phyloP scores from a whole-genome alignment of 2,797 vertebrate species.

The Cryptoprocta ferox region DNA sequence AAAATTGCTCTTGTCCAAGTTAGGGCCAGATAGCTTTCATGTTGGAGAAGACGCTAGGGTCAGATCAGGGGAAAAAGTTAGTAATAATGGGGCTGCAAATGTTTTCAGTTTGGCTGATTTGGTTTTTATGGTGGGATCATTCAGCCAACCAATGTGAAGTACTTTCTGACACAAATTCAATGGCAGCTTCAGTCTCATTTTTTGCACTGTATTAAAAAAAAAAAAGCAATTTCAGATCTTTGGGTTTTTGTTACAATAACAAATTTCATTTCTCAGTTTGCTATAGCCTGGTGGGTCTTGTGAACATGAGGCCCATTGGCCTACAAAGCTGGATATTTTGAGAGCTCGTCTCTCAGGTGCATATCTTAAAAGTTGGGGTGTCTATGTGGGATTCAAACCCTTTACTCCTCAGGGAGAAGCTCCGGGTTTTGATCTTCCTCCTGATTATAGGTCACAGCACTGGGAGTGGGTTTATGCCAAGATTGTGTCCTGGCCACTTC shows the following conservation, averaged over 20 bases:
- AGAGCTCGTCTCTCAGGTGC: background rate
- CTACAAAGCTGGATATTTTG: background rate
- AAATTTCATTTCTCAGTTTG: background rate
- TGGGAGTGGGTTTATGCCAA: background rate
- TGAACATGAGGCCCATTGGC: background rate
- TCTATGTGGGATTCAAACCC: background rate
- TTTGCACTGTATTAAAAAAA: background rate
- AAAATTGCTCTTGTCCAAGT: constrained; percentile 13
- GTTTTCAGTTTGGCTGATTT: background rate
- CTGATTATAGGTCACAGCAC: background rate
- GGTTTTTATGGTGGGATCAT: background rate
- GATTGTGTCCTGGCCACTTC: background rate
- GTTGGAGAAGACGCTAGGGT: background rate
- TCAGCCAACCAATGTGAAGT: background rate
- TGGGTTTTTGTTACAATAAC: background rate
- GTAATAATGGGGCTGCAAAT: background rate
- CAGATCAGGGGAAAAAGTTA: background rate
- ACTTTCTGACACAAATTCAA: constrained; percentile 10
- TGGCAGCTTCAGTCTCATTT: background rate
- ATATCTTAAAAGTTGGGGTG: background rate
- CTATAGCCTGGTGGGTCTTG: background rate
- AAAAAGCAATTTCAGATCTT: background rate
- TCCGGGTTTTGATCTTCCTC: background rate
- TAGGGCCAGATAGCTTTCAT: background rate
- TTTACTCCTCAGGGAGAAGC: background rate